Percentiles rank a stretch among this genome's conserved stretches.
phyloP scores from a whole-genome alignment of 2,888 invertebrate species.

The Cheilosia vernalis region DNA sequence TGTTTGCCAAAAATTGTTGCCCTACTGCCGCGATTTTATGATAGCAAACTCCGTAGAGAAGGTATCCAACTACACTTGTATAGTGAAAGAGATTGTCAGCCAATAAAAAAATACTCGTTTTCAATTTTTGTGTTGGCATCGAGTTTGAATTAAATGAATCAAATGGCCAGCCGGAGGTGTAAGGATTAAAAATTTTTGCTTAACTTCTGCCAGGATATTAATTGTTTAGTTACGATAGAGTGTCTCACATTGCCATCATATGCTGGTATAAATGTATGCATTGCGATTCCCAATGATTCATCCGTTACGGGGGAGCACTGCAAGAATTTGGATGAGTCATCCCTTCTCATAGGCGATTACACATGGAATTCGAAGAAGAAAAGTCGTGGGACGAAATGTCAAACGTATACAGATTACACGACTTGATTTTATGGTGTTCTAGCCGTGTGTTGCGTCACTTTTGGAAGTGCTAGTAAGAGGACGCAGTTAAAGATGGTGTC shows the following conservation, averaged over 20 bases:
- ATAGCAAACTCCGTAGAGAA: slow-evolving; percentile 18
- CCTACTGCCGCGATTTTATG: slow-evolving; percentile 47
- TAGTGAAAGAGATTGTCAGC: slow-evolving; percentile 53
- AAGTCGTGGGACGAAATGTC: slow-evolving; percentile 58
- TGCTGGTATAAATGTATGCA: neutral
- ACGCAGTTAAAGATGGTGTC: slow-evolving; percentile 28
- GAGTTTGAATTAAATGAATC: slow-evolving; percentile 61
- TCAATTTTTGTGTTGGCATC: slow-evolving; percentile 52
- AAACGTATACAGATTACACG: slow-evolving; percentile 9
- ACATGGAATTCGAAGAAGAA: slow-evolving; percentile 42
- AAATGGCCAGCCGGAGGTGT: slow-evolving; percentile 18
- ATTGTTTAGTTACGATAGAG: slow-evolving; percentile 46
- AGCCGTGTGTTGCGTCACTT: slow-evolving; percentile 27
- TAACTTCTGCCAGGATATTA: slow-evolving; percentile 58
- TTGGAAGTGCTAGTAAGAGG: slow-evolving; percentile 3
- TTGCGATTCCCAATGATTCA: slow-evolving; percentile 50
- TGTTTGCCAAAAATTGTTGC: slow-evolving; percentile 67
- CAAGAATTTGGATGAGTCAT: slow-evolving; percentile 58
- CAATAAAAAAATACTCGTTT: slow-evolving; percentile 53
- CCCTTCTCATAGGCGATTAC: slow-evolving; percentile 46
- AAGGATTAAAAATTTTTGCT: slow-evolving; percentile 49
- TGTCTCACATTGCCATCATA: neutral
- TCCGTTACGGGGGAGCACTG: slow-evolving; percentile 31
- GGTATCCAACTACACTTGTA: too few relatives aligned
- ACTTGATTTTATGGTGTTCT: slow-evolving; percentile 2